Base-by-base conservation (phyloP, 2,797 vertebrate genomes). In the Myotis daubentonii region DNA sequence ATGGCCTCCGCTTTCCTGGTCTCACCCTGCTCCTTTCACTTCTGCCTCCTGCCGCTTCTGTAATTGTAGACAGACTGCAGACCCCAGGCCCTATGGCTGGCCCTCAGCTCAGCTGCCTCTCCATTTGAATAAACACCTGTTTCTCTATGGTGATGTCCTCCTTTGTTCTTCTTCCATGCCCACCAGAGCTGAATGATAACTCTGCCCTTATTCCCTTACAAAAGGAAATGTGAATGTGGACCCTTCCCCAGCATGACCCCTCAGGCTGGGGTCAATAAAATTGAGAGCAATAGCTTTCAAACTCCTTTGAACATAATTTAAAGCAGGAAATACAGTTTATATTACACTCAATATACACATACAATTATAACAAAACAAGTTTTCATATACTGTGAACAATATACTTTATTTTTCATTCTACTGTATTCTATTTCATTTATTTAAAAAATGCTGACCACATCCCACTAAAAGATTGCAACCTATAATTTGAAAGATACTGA, bases 61-160 rank as follows among this genome's bases (percentile, higher is more conserved):
- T 49, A 47, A 49, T 5, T 38, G 55, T 30, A 83, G 93, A 76
- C 5, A 55, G 93, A 72, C 6, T n/a, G 7, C 7, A 38, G 75
- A 55, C 49, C 22, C 23, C 82, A 38, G 47, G 55, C 74, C 65
- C 36, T 10, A 6, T 0, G 19, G 49, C 68, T 65, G 72, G 60
- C 19, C 70, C 47, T 76, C 15, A 10, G 25, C 57, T 36, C 83
- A 65, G 79, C 55, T 53, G 60, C 47, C 60, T 74, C 47, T 85
- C 41, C 33, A 38, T 57, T n/a, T 66, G 84, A 96, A 95, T 97
- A 97, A 97, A 97, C 57, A 78, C 41, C 12, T 55, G 30, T 87
- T 90, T 94, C 88, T 94, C 53, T 87, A 94, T 0, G 33, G 8
- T 3, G 4, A 6, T 33, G 22, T 28, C 44, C 28, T 76, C 44